Conservation (phyloP, 2,888 invertebrate genomes). For the Leptinotarsa peninsularis region DNA sequence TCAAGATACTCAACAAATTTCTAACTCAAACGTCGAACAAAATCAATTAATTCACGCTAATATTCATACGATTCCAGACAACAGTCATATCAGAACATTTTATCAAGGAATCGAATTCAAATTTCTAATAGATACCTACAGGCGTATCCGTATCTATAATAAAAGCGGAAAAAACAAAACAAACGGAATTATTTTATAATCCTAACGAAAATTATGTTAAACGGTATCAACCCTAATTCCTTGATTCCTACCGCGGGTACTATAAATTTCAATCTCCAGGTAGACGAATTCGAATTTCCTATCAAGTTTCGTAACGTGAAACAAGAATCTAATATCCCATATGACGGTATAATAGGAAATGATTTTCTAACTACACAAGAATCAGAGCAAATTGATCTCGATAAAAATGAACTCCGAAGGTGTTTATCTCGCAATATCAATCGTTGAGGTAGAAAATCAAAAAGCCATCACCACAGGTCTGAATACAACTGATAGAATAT, state of each 20-base stretch:
- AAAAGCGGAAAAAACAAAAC: not conserved
- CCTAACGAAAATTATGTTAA: not conserved
- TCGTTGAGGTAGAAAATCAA: no score
- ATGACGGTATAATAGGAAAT: conserved; percentile 43
- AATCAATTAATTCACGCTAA: not conserved
- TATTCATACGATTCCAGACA: not conserved
- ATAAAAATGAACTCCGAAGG: no score
- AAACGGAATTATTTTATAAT: not conserved
- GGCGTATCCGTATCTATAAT: not conserved
- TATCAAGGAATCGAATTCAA: not conserved
- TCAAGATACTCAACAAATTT: not conserved
- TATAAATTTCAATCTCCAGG: conserved; percentile 38
- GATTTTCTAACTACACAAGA: conserved; percentile 11
- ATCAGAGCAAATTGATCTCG: no score
- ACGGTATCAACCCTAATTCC: conserved; percentile 39
- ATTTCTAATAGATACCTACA: not conserved
- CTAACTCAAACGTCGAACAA: not conserved
- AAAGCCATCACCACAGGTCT: no score
- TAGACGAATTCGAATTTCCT: conserved; percentile 40
- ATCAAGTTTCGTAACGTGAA: conserved; percentile 36
- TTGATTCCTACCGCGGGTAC: conserved; percentile 47
- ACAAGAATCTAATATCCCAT: conserved; percentile 39
- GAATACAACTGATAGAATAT: no score
- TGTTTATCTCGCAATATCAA: no score
- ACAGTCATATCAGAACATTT: not conserved